phyloP scores from a whole-genome alignment of 2,113 vertebrate genomes.

The Barbus barbus region DNA sequence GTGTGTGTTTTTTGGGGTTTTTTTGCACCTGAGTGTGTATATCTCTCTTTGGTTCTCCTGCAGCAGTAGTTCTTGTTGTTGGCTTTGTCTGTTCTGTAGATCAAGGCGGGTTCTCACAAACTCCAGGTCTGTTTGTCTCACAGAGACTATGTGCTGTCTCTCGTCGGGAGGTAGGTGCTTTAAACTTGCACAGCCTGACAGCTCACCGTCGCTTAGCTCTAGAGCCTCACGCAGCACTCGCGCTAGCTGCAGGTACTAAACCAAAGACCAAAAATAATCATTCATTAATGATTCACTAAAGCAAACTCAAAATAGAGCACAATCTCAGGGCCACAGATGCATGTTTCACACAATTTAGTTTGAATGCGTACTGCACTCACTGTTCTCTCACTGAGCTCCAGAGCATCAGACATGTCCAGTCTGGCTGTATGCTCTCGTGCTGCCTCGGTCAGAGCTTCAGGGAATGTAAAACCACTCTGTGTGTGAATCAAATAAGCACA shows the following conservation, averaged over 20 bases:
- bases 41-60: slow-evolving; percentile 61
- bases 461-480: slow-evolving; percentile 50
- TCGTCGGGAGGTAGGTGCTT: slow-evolving; percentile 69
- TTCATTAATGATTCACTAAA: not conserved
- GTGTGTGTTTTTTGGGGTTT: not conserved
- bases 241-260: slow-evolving; percentile 76
- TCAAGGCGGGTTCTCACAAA: slow-evolving; percentile 70
- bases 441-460: slow-evolving; percentile 1
- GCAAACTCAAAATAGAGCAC: not conserved
- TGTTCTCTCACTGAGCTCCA: slow-evolving; percentile 75
- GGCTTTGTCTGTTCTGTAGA: slow-evolving; percentile 68
- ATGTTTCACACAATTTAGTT: not conserved
- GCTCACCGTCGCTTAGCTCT: slow-evolving; percentile 75
- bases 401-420: slow-evolving; percentile 56
- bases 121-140: slow-evolving; percentile 68
- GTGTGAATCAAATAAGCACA: not conserved
- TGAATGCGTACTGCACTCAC: slow-evolving; percentile 58
- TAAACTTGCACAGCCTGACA: slow-evolving; percentile 72
- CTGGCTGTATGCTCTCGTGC: slow-evolving; percentile 41
- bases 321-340: not conserved
- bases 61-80: slow-evolving; percentile 73
- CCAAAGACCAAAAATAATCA: not conserved
- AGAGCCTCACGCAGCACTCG: slow-evolving; percentile 71
- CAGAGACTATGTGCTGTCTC: slow-evolving; percentile 60
- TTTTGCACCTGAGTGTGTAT: slow-evolving; percentile 74